phyloP scores from a whole-genome alignment of 1,140 invertebrate genomes.

The Phortica variegata region DNA sequence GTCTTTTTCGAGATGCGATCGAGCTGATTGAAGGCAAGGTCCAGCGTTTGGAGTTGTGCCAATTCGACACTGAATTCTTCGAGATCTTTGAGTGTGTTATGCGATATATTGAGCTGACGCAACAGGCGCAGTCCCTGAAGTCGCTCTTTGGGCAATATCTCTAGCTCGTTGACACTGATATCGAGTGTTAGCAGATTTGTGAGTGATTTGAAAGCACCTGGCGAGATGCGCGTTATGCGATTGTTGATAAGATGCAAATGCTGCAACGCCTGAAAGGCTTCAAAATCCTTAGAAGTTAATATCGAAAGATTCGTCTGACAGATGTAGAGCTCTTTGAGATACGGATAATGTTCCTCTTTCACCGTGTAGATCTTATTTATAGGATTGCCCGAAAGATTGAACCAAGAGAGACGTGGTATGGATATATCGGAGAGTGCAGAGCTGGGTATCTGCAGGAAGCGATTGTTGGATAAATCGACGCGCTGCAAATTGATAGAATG shows the following conservation, averaged over 20 bases:
- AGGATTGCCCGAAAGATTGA: slow-evolving; percentile 83
- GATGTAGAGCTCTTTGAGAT: slow-evolving; percentile 78
- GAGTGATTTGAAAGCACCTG: slow-evolving; percentile 78
- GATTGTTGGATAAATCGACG: slow-evolving; percentile 79
- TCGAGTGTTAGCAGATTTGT: slow-evolving; percentile 77
- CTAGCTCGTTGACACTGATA: slow-evolving; percentile 79
- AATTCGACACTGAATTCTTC: slow-evolving; percentile 81
- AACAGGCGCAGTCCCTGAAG: slow-evolving; percentile 75
- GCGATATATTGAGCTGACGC: slow-evolving; percentile 76
- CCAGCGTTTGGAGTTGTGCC: slow-evolving; percentile 73
- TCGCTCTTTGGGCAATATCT: slow-evolving; percentile 81
- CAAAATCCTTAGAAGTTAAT: slow-evolving; percentile 84
- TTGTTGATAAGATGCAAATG: slow-evolving; percentile 75
- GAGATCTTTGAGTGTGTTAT: slow-evolving; percentile 77
- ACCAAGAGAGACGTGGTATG: slow-evolving; percentile 68
- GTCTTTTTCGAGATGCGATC: slow-evolving; percentile 72
- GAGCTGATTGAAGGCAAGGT: slow-evolving; percentile 82
- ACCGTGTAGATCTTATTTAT: slow-evolving; percentile 64
- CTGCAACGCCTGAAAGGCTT: slow-evolving; percentile 77
- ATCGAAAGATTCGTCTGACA: slow-evolving; percentile 80
- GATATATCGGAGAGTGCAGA: slow-evolving; percentile 74
- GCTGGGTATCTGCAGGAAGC: slow-evolving; percentile 78
- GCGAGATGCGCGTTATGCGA: slow-evolving; percentile 77
- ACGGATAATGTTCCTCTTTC: slow-evolving; percentile 59
- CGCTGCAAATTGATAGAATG: slow-evolving; percentile 69